Evolutionary conservation across 1,140 invertebrate genomes (phyloP).

Genomic region (Scaptomyza graminum): DNA sequence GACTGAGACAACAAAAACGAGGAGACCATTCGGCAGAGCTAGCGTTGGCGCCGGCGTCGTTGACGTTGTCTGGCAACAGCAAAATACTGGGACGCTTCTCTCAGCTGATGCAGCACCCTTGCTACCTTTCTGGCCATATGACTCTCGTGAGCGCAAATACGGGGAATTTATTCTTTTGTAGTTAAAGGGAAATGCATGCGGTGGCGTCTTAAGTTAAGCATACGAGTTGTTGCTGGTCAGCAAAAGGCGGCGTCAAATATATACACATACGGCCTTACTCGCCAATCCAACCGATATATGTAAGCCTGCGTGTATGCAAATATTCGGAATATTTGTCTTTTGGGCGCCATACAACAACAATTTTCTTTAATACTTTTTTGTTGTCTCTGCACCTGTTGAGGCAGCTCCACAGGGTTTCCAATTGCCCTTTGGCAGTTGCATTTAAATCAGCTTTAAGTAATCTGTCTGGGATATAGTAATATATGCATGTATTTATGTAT

Average conservation of each 20-base stretch:
- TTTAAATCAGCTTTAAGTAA: background rate
- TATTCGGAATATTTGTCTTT: conserved; percentile 18
- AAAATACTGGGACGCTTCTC: conserved; percentile 68
- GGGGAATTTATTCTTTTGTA: conserved; percentile 37
- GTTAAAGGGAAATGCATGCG: conserved; percentile 42
- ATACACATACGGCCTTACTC: background rate
- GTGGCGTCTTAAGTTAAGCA: conserved; percentile 57
- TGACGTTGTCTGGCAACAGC: conserved; percentile 52
- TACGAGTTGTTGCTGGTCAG: conserved; percentile 54
- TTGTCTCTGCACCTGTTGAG: conserved; percentile 57
- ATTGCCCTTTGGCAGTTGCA: background rate
- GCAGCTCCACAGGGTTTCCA: background rate
- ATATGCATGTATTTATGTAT: background rate
- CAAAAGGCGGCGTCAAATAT: background rate
- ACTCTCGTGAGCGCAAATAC: conserved; percentile 45
- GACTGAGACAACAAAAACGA: background rate
- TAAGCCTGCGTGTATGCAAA: background rate
- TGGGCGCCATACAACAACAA: conserved; percentile 18
- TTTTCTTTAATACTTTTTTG: conserved; percentile 22
- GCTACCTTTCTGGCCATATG: background rate
- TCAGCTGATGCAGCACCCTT: conserved; percentile 54
- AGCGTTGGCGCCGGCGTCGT: conserved; percentile 54
- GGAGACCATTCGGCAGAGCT: conserved; percentile 34
- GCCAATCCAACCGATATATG: background rate
- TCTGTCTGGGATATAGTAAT: too few species aligned